Conservation (phyloP, 2,888 invertebrate species). For the Fragum whitleyi region DNA sequence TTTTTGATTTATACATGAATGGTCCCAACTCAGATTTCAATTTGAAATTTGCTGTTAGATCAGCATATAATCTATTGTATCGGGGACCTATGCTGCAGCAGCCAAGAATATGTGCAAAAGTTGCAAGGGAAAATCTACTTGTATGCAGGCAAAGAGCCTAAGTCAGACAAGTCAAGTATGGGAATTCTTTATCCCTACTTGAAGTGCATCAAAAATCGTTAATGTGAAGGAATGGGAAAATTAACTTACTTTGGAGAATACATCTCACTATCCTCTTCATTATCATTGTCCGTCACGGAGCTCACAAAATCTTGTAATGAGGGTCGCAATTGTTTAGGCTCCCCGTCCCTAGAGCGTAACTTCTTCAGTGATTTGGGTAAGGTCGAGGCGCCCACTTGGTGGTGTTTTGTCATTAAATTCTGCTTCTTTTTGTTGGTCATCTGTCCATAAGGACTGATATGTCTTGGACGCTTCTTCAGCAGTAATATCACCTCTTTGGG, state of each 20-base stretch:
- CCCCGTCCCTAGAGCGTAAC: constrained; percentile 77
- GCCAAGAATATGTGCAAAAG: too few species aligned
- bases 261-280: constrained; percentile 53
- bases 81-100: too few species aligned
- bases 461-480: constrained; percentile 93
- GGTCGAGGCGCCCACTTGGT: constrained; percentile 68
- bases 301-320: constrained; percentile 78
- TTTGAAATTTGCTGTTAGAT: too few species aligned
- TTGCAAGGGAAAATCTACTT: too few species aligned
- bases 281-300: constrained; percentile 57
- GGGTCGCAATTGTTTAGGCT: constrained; percentile 73
- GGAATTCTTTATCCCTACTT: too few species aligned
- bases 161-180: too few species aligned
- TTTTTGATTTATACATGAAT: too few species aligned
- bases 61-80: too few species aligned
- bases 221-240: too few species aligned
- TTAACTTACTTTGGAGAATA: constrained; percentile 77
- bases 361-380: constrained; percentile 80
- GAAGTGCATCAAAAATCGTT: too few species aligned
- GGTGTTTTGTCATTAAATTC: constrained; percentile 64
- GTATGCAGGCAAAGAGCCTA: too few species aligned
- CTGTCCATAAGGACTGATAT: constrained; percentile 90
- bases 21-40: too few species aligned
- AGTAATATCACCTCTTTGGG: constrained; percentile 93
- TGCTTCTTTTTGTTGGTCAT: constrained; percentile 78